Evolutionary conservation across 2,113 vertebrate genomes (phyloP).

Genomic region (Alethe castanea): DNA sequence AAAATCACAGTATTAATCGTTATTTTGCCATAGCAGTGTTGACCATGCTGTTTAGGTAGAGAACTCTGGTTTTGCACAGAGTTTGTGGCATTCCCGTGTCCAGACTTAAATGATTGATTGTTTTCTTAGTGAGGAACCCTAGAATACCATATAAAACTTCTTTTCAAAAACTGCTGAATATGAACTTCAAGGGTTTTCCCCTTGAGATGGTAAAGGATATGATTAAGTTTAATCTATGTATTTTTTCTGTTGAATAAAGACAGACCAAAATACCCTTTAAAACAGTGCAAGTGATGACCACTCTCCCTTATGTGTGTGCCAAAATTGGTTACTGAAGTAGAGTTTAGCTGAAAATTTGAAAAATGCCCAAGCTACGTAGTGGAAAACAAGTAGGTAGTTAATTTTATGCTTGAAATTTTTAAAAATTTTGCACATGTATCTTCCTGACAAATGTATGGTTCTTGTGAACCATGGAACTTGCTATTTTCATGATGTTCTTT

Average conservation of each 20-base stretch:
- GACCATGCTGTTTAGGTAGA: background rate
- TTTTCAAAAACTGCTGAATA: background rate
- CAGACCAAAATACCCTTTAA: background rate
- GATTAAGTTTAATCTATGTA: background rate
- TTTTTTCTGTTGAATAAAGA: background rate
- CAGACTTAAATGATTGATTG: background rate
- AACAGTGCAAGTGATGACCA: background rate
- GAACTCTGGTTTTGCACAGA: background rate
- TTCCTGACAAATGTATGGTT: background rate
- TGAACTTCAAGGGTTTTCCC: background rate
- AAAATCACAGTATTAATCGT: background rate
- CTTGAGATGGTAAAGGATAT: background rate
- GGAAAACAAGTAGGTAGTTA: background rate
- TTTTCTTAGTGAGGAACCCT: background rate
- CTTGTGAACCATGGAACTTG: background rate
- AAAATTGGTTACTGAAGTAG: background rate
- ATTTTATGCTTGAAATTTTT: background rate
- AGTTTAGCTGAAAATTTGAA: background rate
- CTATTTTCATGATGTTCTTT: background rate
- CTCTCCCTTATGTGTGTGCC: background rate
- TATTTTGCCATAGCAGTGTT: background rate
- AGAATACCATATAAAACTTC: background rate
- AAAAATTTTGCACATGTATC: fast-evolving
- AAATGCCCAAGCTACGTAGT: background rate
- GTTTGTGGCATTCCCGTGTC: background rate